A percentile compares a stretch with the other conserved stretches of the same genome.
Conservation (phyloP, 1,140 invertebrate species). For the Dysdera silvatica region DNA sequence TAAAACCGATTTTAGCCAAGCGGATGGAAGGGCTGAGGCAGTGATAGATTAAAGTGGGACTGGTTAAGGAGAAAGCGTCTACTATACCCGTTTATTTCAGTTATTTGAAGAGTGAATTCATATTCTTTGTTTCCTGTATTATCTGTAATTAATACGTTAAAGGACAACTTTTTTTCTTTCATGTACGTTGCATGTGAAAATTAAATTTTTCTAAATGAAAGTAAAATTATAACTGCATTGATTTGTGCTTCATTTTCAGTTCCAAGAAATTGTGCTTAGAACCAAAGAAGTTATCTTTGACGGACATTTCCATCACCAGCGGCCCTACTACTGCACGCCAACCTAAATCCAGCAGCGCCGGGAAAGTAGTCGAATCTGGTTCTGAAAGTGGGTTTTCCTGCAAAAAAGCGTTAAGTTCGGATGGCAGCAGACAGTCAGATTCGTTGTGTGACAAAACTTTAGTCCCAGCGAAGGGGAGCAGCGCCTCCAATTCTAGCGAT, state of each 20-base stretch:
- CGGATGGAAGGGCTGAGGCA: too few relatives aligned
- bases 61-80: too few relatives aligned
- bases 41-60: too few relatives aligned
- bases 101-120: too few relatives aligned
- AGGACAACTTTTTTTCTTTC: too few relatives aligned
- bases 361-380: not conserved
- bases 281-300: slow-evolving; percentile 6
- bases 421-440: not conserved
- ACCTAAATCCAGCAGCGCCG: not conserved
- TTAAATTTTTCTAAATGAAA: too few relatives aligned
- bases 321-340: not conserved
- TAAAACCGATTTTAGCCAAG: too few relatives aligned
- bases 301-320: not conserved
- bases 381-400: not conserved
- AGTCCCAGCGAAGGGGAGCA: not conserved
- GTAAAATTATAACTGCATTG: too few relatives aligned
- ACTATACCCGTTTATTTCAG: too few relatives aligned
- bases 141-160: too few relatives aligned
- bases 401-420: not conserved
- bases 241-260: slow-evolving; percentile 1
- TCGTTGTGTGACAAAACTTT: not conserved
- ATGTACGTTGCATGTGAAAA: too few relatives aligned
- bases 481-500: not conserved
- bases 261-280: not conserved
- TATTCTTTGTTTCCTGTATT: too few relatives aligned